A percentile compares a stretch with the other conserved stretches of the same genome.
Conservation (phyloP, 2,113 vertebrate genomes). For the Paracanthobrama guichenoti region DNA sequence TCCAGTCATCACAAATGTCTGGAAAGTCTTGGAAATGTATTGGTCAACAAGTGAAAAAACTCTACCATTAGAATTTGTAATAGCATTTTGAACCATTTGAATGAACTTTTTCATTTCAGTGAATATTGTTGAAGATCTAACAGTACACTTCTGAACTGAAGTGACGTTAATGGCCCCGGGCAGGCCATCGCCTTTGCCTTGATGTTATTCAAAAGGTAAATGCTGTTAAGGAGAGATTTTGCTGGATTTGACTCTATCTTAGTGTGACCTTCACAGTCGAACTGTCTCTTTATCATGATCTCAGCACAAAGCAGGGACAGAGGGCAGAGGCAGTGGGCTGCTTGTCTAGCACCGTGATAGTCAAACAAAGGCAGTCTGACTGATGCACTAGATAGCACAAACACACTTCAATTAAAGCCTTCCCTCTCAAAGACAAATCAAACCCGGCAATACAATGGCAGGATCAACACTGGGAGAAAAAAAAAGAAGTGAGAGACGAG, state of each 20-base stretch:
- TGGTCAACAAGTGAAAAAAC: background rate
- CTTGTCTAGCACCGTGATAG: conserved; percentile 81
- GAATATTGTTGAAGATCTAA: conserved; percentile 14
- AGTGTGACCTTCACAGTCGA: conserved; percentile 81
- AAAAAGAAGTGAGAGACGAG: conserved; percentile 30
- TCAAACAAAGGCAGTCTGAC: conserved; percentile 81
- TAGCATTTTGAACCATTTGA: background rate
- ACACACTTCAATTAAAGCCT: conserved; percentile 76
- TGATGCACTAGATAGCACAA: conserved; percentile 76
- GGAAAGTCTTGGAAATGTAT: background rate
- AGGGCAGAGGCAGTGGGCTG: conserved; percentile 59
- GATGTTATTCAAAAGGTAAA: conserved; percentile 63
- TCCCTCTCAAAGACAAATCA: conserved; percentile 72
- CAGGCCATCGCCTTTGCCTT: conserved; percentile 29
- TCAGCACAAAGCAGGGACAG: conserved; percentile 72
- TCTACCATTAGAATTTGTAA: background rate
- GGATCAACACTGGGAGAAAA: conserved; percentile 54
- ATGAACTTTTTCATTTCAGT: background rate
- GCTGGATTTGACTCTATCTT: conserved; percentile 65
- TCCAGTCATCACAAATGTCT: background rate
- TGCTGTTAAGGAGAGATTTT: conserved; percentile 59
- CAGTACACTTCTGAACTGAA: conserved; percentile 9
- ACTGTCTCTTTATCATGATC: conserved; percentile 74
- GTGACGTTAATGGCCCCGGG: conserved; percentile 9
- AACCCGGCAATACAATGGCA: conserved; percentile 68